These are phyloP conservation scores for Pachyseris speciosa DNA, from an alignment of 64 coral and sea anemone species.

Conservation along the genomic window DNA sequence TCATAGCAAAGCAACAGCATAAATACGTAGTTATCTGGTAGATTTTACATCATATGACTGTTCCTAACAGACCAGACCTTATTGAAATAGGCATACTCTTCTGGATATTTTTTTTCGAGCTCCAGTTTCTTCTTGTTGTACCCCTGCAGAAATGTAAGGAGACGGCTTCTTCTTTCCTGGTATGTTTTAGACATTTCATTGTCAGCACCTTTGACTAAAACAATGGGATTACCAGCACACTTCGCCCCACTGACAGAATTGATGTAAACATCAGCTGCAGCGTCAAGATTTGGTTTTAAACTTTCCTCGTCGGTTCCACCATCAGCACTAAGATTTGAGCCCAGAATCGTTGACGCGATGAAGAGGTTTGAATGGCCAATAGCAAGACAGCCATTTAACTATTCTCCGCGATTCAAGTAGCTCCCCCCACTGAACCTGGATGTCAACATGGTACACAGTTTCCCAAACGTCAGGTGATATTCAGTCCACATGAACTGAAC, in stretches of 20 bases:
- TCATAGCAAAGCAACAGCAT: slow-evolving; percentile 53
- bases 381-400: slow-evolving; percentile 45
- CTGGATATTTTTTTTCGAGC: slow-evolving; percentile 19
- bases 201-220: slow-evolving; percentile 9
- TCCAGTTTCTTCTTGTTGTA: slow-evolving; percentile 41
- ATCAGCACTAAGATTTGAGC: slow-evolving; percentile 36
- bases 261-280: slow-evolving; percentile 55
- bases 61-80: slow-evolving; percentile 40
- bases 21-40: slow-evolving; percentile 27
- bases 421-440: slow-evolving; percentile 57
- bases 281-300: slow-evolving; percentile 41
- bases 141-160: slow-evolving; percentile 20
- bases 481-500: slow-evolving; percentile 72
- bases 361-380: slow-evolving; percentile 49
- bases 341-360: slow-evolving; percentile 51
- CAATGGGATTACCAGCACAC: slow-evolving; percentile 55
- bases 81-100: slow-evolving; percentile 27
- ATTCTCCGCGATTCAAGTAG: slow-evolving; percentile 61
- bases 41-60: slow-evolving; percentile 12
- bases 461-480: slow-evolving; percentile 14
- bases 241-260: slow-evolving; percentile 12
- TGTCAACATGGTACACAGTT: slow-evolving; percentile 49
- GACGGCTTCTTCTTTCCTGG: slow-evolving; percentile 40
- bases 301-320: slow-evolving; percentile 37
- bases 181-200: slow-evolving; percentile 35